Conservation (phyloP, 2,113 vertebrate species). For the Dasypus novemcinctus region DNA sequence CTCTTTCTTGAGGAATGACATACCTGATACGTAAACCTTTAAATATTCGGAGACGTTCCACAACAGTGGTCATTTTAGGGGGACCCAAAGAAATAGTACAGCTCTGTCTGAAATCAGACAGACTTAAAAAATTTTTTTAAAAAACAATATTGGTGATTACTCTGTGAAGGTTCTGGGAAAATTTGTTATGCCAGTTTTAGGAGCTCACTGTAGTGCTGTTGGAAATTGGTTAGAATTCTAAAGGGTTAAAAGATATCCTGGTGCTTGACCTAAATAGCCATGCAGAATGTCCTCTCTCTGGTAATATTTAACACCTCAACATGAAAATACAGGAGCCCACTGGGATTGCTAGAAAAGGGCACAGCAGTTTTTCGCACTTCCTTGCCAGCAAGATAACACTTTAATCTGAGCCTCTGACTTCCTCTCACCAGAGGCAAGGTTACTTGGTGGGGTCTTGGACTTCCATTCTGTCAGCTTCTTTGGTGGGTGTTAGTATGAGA, state of each 20-base stretch:
- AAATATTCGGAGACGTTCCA: slow-evolving; percentile 12
- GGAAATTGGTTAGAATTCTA: not conserved
- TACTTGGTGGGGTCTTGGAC: not conserved
- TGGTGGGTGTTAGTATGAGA: not conserved
- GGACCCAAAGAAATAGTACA: not conserved
- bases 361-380: slow-evolving; percentile 41
- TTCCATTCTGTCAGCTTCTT: not conserved
- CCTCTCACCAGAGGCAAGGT: slow-evolving; percentile 23
- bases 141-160: not conserved
- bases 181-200: not conserved
- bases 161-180: not conserved
- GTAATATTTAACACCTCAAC: slow-evolving; percentile 49
- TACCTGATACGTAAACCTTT: slow-evolving; percentile 9
- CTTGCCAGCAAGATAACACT: slow-evolving; percentile 46
- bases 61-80: not conserved
- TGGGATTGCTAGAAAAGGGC: slow-evolving; percentile 27
- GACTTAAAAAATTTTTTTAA: not conserved
- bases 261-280: slow-evolving; percentile 49
- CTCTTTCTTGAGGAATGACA: not conserved
- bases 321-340: slow-evolving; percentile 39
- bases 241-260: slow-evolving; percentile 59
- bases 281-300: slow-evolving; percentile 27
- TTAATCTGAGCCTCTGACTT: slow-evolving; percentile 57
- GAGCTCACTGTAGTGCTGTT: not conserved
- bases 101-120: not conserved